phyloP scores from a whole-genome alignment of 2,888 invertebrate species.

The Eurois occulta region DNA sequence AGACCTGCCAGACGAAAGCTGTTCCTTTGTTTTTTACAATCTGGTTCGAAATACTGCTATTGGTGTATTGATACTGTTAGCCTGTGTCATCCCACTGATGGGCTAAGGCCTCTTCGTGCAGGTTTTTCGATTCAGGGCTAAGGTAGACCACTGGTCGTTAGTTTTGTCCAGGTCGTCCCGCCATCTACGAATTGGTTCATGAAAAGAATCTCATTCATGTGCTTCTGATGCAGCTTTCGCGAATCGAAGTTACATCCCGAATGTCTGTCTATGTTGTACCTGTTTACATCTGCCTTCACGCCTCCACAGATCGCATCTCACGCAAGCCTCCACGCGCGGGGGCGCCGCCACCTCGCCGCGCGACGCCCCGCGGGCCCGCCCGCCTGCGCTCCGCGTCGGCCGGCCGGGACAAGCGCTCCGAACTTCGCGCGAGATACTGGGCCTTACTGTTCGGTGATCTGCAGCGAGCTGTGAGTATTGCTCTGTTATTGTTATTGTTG shows the following conservation, averaged over 20 bases:
- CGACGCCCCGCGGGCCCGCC: slow-evolving; percentile 89
- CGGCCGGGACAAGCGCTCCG: slow-evolving; percentile 96
- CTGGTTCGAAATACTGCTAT: too few species aligned
- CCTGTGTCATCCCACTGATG: neutral
- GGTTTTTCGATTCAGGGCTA: neutral
- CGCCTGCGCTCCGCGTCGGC: slow-evolving; percentile 96
- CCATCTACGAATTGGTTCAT: neutral
- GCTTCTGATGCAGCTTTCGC: neutral
- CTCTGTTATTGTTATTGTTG: slow-evolving; percentile 3
- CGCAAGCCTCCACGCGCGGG: slow-evolving; percentile 92
- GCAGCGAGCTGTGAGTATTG: slow-evolving; percentile 93
- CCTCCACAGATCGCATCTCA: slow-evolving; percentile 86
- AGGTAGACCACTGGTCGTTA: neutral
- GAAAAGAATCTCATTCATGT: neutral
- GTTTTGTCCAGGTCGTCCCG: neutral
- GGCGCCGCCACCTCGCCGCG: slow-evolving; percentile 78
- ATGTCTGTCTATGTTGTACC: neutral
- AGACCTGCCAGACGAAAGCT: neutral
- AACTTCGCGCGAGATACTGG: slow-evolving; percentile 98
- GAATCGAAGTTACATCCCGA: neutral
- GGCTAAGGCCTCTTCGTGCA: neutral
- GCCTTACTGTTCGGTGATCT: slow-evolving; percentile 98
- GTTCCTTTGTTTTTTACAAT: neutral
- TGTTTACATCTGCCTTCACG: neutral
- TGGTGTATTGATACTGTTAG: neutral